A percentile compares a stretch with the other conserved stretches of the same genome.
Conservation (phyloP, 1,140 invertebrate genomes). For the Sminthurinus signatus region DNA sequence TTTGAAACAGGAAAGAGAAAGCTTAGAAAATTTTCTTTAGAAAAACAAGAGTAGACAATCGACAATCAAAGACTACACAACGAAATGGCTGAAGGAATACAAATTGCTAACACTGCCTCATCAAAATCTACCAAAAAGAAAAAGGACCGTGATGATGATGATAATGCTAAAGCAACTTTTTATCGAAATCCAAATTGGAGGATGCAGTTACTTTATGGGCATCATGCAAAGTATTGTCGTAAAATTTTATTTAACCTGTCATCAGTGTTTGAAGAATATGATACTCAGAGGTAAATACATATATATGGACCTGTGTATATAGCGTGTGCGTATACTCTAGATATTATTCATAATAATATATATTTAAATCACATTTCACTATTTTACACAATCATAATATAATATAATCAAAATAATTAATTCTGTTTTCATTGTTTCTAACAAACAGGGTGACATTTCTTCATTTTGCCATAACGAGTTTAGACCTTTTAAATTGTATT, state of each 20-base stretch:
- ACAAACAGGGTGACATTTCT: conserved; percentile 36
- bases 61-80: too few relatives aligned
- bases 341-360: not conserved
- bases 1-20: too few relatives aligned
- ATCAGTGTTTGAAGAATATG: conserved; percentile 32
- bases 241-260: conserved; percentile 22
- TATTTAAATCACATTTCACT: not conserved
- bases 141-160: not conserved
- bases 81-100: too few relatives aligned
- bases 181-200: conserved; percentile 1
- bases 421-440: not conserved
- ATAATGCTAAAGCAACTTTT: too few relatives aligned
- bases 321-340: too few relatives aligned
- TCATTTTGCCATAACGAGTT: conserved; percentile 73
- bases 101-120: not conserved
- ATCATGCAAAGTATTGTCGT: conserved; percentile 30
- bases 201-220: conserved; percentile 15
- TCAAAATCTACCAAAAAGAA: not conserved
- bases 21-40: too few relatives aligned
- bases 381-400: not conserved
- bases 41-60: too few relatives aligned
- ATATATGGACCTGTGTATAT: too few relatives aligned
- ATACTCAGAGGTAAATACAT: conserved; percentile 36
- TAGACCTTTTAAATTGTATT: conserved; percentile 74
- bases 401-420: not conserved